A percentile compares a stretch with the other conserved stretches of the same genome.
These are phyloP conservation scores for Leptopilina myrica DNA, from an alignment of 2,888 invertebrate species.

Conservation along the genomic window DNA sequence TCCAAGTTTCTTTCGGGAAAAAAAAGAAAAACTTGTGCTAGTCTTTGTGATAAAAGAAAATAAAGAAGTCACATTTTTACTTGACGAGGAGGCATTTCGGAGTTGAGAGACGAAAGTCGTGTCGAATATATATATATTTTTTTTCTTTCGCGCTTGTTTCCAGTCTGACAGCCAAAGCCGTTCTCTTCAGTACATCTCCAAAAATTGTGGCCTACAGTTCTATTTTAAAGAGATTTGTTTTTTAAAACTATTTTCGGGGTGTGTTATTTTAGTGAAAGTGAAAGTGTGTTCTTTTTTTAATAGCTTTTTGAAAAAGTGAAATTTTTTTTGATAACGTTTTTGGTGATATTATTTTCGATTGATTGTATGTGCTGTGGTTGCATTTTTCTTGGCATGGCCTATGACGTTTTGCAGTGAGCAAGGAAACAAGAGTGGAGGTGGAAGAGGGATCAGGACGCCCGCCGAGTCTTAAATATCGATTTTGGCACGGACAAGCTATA, in stretches of 20 bases:
- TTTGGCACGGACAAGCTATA: conserved; percentile 65
- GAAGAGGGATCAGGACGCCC: conserved; percentile 63
- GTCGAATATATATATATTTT: conserved; percentile 10
- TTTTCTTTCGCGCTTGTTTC: conserved; percentile 27
- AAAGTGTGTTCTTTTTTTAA: no score
- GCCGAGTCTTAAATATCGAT: conserved; percentile 73
- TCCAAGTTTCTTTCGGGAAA: background rate
- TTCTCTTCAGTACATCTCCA: no score
- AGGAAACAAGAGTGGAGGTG: conserved; percentile 53
- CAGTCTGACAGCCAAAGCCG: background rate
- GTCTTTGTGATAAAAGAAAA: background rate
- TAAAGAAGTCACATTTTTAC: conserved; percentile 3
- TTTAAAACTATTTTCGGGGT: no score
- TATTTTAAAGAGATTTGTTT: background rate
- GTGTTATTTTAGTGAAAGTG: no score
- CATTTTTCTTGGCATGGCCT: conserved; percentile 17
- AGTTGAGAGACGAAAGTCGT: conserved; percentile 24
- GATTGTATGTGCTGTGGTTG: background rate
- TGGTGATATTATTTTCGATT: background rate
- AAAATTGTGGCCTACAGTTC: background rate
- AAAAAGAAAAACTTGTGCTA: background rate
- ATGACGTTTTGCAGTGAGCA: conserved; percentile 43
- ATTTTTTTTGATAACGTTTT: background rate
- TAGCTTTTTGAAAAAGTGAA: no score
- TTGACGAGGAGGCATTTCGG: conserved; percentile 6